Evolutionary conservation across 2,888 invertebrate species (phyloP), one percentile per base, ranked within the genome.

Genomic region (Eudemis profundana): DNA sequence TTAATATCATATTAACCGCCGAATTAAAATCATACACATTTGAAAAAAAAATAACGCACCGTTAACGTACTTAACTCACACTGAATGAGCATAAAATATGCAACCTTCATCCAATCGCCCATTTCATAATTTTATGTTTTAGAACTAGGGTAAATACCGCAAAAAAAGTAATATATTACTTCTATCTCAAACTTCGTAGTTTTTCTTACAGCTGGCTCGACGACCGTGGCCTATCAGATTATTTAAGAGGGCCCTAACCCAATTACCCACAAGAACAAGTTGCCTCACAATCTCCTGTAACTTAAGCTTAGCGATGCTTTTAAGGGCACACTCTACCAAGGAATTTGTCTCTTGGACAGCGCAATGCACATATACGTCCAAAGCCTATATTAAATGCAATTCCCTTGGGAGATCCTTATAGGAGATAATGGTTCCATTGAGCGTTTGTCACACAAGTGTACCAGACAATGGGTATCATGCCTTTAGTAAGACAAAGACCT

Each of bases 211-310:
- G n/a, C n/a, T n/a, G n/a, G n/a, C n/a, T n/a, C n/a, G n/a, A n/a
- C n/a, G n/a, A 21, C n/a, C 23, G 23, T 53, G 23, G 14, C 38
- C 53, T 53, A 38, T 14, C 38, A 23, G 21, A 40, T 53, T 53
- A 53, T 23, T 53, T 14, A 53, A 40, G 38, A 53, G 38, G 38
- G 15, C 7, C n/a, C 40, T 23, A 21, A 23, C n/a, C 38, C 38
- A 54, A 54, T 54, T 54, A 40, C 23, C 10, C 14, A 23, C 40
- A 54, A 15, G 23, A 17, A 17, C 19, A 17, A 10, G 10, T 40
- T 4, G n/a, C 19, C 44, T 44, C 19, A 12, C 19, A 44, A 44
- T 44, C 44, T 42, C 17, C 42, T 42, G 42, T 42, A 7, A 42
- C 1, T 42, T 8, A 42, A 15, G 42, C 42, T 42, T 42, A 17